phyloP scores from a whole-genome alignment of 2,888 invertebrate species.

The Meloe dianella region DNA sequence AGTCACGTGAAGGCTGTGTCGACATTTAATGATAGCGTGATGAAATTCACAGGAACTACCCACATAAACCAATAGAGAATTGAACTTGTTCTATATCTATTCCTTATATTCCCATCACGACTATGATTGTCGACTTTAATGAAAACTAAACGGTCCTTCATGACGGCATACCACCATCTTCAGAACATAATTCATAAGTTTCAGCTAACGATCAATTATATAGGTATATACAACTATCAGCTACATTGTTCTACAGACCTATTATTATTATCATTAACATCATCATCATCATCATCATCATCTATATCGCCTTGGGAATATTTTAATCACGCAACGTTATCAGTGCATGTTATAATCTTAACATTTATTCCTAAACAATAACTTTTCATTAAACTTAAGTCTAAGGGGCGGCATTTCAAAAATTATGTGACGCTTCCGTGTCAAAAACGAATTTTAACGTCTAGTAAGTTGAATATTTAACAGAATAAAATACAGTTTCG shows the following conservation, averaged over 20 bases:
- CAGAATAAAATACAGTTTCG: too few relatives aligned
- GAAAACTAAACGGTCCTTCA: constrained; percentile 32
- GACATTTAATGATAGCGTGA: constrained; percentile 28
- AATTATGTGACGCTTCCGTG: neutral
- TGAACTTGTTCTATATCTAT: constrained; percentile 17
- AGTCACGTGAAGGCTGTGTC: constrained; percentile 30
- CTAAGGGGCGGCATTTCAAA: neutral
- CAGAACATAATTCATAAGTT: constrained; percentile 16
- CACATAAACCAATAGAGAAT: constrained; percentile 17
- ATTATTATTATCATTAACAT: neutral
- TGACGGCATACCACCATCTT: constrained; percentile 11
- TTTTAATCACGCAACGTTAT: neutral
- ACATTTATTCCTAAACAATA: neutral
- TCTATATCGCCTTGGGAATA: neutral
- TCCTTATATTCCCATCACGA: constrained; percentile 31
- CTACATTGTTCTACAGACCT: neutral
- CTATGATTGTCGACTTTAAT: constrained; percentile 33
- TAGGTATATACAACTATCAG: neutral
- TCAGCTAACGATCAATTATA: neutral
- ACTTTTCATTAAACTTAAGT: neutral
- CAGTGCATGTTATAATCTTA: neutral
- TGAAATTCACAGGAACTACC: constrained; percentile 32
- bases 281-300: too few relatives aligned
- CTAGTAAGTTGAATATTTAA: too few relatives aligned
- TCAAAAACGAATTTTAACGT: too few relatives aligned